Evolutionary conservation across 2,797 vertebrate species (phyloP), one percentile per base, ranked within the genome.

Genomic region (Gallinago stenura): DNA sequence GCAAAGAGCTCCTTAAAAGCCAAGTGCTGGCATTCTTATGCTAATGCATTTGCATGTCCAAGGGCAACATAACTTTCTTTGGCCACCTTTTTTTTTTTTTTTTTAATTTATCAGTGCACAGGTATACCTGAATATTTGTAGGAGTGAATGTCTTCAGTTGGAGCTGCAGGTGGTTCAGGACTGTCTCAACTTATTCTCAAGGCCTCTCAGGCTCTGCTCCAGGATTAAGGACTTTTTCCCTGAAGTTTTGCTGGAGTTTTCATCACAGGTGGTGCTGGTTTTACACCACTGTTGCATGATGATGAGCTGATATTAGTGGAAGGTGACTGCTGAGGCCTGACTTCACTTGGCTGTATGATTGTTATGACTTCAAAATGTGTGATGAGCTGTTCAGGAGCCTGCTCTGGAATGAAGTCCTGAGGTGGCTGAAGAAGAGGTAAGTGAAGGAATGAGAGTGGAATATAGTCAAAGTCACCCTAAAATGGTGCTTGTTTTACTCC

Each of bases 191-290:
- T 50, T 50, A 24, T 1, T 2, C 15, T n/a, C 1, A 2, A 71
- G 35, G 39, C 20, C n/a, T 57, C 31, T 53, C 28, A 48, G 51
- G 21, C 26, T 86, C 35, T 17, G 14, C 10, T 62, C 7, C 21
- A 33, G 24, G 13, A 30, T 39, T 72, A 33, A 45, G 28, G 30
- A 22, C 72, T 71, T 71, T 65, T 5, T 56, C 4, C 4, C 33
- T 39, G 46, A 86, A 86, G 22, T 37, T 88, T 56, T 83, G 48
- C 26, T 83, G 22, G 19, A 48, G 7, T 39, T 69, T 39, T 69
- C 2, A 3, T 35, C 7, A 8, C 6, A 15, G n/a, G 6, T 56
- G 21, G 15, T 17, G 5, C 21, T 87, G 8, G 0, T 7, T n/a
- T 64, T 50, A 19, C 18, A 57, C 25, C 7, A 12, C 24, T 43